These are phyloP conservation scores for Papilio helenus DNA, from an alignment of 1,140 invertebrate genomes.

Conservation along the genomic window DNA sequence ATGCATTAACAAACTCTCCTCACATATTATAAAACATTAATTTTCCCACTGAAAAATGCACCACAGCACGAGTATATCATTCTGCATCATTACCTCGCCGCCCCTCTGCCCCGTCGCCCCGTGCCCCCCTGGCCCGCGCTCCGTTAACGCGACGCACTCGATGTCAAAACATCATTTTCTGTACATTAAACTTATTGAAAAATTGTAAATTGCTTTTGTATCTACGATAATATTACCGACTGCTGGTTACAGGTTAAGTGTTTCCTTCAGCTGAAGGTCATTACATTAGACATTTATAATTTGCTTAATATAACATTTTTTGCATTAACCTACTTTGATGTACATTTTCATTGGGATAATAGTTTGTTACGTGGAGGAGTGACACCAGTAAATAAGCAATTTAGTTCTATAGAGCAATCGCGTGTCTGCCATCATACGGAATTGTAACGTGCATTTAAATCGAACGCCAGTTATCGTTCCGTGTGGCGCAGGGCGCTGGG, in stretches of 20 bases:
- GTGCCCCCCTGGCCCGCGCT: too few species aligned
- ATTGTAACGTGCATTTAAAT: neutral
- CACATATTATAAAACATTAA: neutral
- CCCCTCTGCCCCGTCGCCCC: neutral
- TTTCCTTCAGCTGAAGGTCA: too few species aligned
- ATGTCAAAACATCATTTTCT: neutral
- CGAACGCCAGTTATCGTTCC: neutral
- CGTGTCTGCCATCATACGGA: neutral
- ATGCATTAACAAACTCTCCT: neutral
- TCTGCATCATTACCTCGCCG: neutral
- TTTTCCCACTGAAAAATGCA: slow-evolving; percentile 10
- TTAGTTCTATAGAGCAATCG: neutral
- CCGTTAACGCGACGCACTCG: neutral
- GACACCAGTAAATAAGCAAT: slow-evolving; percentile 1
- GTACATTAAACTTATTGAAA: neutral
- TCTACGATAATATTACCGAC: neutral
- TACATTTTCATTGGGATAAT: too few species aligned
- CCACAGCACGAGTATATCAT: neutral
- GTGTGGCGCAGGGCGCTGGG: neutral
- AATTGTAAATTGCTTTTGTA: neutral
- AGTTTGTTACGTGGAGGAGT: too few species aligned
- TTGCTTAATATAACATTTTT: too few species aligned
- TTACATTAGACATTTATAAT: too few species aligned
- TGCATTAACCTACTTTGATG: too few species aligned
- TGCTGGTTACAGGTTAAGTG: too few species aligned